Base-by-base conservation (phyloP, 2,888 invertebrate genomes). In the Parelbella ahira region DNA sequence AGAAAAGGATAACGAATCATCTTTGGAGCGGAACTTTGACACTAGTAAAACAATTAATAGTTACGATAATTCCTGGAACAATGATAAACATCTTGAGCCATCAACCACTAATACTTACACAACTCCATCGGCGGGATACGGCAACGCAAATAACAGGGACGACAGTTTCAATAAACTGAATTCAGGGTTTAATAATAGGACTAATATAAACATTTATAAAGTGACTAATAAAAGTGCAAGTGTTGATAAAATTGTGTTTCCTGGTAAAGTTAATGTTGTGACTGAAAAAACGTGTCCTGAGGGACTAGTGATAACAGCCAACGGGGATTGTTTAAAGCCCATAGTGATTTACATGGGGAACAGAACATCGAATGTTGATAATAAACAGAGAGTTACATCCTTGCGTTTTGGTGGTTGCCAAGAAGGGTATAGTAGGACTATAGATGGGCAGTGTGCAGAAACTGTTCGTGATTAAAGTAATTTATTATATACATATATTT, bases 361-460 rank as follows among this genome's bases (percentile, higher is more conserved):
- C 11, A n/a, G 19, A 7, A 21, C 24, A 3, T 8, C 18, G 2
- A 32, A 15, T 8, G 15, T 10, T 1, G 7, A 5, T 1, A 24
- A 20, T 0, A 9, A 9, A 7, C n/a, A 11, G 2, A 9, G 8
- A 4, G 6, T 8, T 1, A 37, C 27, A 8, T 37, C 36, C 1
- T 10, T 18, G 6, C 19, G 18, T 4, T 18, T 18, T 3, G 36
- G 11, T n/a, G 19, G 11, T 8, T 49, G 44, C 11, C 8, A 37
- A 4, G 1, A n/a, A 5, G 37, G 41, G 2, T 36, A 11, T 1
- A 30, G 15, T 4, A 37, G 37, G 24, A 41, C 49, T n/a, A 3
- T 24, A 4, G 38, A 47, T 23, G 37, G 38, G 1, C 13, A 33
- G 4, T 49, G 46, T 30, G 37, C 23, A 11, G 12, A 37, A 29